Base-by-base conservation (phyloP, 1,140 invertebrate species). In the Drosophila setifemur region DNA sequence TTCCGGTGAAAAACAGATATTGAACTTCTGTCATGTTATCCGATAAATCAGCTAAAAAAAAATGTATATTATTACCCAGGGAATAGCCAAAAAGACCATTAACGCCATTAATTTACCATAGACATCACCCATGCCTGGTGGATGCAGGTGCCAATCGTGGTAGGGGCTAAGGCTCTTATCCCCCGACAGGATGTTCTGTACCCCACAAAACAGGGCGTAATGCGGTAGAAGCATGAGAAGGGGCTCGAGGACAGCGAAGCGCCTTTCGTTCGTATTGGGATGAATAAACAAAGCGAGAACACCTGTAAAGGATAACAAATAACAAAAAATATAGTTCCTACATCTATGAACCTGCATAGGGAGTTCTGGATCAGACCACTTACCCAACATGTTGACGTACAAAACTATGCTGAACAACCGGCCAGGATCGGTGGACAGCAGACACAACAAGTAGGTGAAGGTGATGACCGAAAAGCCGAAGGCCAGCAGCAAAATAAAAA, bases 381-480 rank as follows among this genome's bases (percentile, higher is more conserved):
- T 26, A 61, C 57, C 57, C 58, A 61, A 23, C 53, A 61, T 61
- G 2, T 61, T 61, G 3, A 61, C 23, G 16, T 58, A 61, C 53
- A 61, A 8, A 2, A 77, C 19, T 0, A 68, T 12, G 5, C 31
- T 39, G 3, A 48, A 45, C 39, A 73, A 25, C 14, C 6, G 11
- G 5, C 28, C 43, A 0, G 45, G 4, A 1, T 63, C 14, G 0
- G 33, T 16, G 11, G 77, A 63, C 0, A 50, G 0, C 9, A 37
- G 16, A 4, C 63, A 42, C 0, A 69, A 0, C 6, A 79, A 18
- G 12, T 79, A 79, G 3, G 40, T 71, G 4, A 74, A 71, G 0
- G 49, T 6, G 7, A 79, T 45, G n/a, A 31, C 44, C 1, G 70
- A 8, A 1, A 74, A 37, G 0, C 42, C 53, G 12, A 81, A 79